These are phyloP conservation scores for Drosophila helvetica DNA, from an alignment of 2,888 invertebrate species.

Conservation along the genomic window DNA sequence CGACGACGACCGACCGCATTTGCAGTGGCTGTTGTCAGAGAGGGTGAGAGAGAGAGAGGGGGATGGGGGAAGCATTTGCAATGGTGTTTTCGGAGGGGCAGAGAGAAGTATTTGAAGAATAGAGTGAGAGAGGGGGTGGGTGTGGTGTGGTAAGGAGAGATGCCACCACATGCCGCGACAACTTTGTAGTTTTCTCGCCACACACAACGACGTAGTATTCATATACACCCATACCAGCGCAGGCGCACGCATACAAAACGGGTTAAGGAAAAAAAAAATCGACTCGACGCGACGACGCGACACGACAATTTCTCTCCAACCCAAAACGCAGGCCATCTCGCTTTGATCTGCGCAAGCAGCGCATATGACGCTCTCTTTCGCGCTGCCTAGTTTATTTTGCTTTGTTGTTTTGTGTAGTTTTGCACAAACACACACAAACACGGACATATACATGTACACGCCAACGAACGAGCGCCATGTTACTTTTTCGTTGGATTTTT, in stretches of 20 bases:
- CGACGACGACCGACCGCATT: slow-evolving; percentile 67
- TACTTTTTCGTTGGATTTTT: slow-evolving; percentile 78
- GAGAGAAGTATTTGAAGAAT: slow-evolving; percentile 53
- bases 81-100: slow-evolving; percentile 19
- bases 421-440: slow-evolving; percentile 37
- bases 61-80: slow-evolving; percentile 56
- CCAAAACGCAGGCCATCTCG: slow-evolving; percentile 45
- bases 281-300: slow-evolving; percentile 70
- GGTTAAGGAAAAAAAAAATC: slow-evolving; percentile 69
- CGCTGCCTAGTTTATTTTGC: slow-evolving; percentile 54
- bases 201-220: slow-evolving; percentile 38
- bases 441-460: slow-evolving; percentile 4
- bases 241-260: slow-evolving; percentile 74
- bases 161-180: slow-evolving; percentile 71
- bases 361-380: slow-evolving; percentile 40
- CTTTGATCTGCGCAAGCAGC: slow-evolving; percentile 30
- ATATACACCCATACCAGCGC: slow-evolving; percentile 44
- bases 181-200: slow-evolving; percentile 68
- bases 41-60: not conserved
- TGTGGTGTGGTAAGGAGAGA: slow-evolving; percentile 33
- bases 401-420: slow-evolving; percentile 60
- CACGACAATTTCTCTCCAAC: slow-evolving; percentile 73
- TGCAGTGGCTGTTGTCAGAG: slow-evolving; percentile 39
- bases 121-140: not conserved
- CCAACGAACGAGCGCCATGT: slow-evolving; percentile 65